phyloP scores from a whole-genome alignment of 2,888 invertebrate genomes.

The Rhamnusium bicolor region DNA sequence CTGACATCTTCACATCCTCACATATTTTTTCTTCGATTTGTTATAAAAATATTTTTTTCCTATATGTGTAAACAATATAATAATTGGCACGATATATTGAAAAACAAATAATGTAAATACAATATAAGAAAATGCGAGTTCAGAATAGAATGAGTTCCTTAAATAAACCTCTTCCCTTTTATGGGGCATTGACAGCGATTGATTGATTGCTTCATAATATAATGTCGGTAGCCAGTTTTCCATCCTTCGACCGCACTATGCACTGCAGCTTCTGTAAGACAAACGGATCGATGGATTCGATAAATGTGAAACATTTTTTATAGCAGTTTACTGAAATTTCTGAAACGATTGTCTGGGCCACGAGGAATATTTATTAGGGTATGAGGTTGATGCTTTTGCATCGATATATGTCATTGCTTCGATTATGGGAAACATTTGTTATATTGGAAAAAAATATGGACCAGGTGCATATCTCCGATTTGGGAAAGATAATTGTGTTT shows the following conservation, averaged over 20 bases:
- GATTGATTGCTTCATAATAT: slow-evolving; percentile 28
- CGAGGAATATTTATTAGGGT: slow-evolving; percentile 31
- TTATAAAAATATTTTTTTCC: no score
- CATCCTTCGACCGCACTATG: background rate
- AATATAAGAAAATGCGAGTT: background rate
- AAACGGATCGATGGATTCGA: slow-evolving; percentile 32
- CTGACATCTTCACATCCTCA: no score
- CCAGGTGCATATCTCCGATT: slow-evolving; percentile 27
- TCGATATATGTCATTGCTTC: slow-evolving; percentile 29
- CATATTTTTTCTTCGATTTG: no score
- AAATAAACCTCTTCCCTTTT: slow-evolving; percentile 8
- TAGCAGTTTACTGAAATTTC: slow-evolving; percentile 27
- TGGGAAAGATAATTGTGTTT: slow-evolving; percentile 4
- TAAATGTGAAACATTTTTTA: slow-evolving; percentile 30
- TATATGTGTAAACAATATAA: no score
- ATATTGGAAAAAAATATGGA: slow-evolving; percentile 27
- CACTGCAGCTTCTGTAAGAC: slow-evolving; percentile 2
- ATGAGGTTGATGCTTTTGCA: slow-evolving; percentile 28
- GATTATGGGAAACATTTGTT: slow-evolving; percentile 20
- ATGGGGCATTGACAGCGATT: background rate
- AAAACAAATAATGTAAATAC: no score
- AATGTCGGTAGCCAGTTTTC: background rate
- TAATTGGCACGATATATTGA: no score
- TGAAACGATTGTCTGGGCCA: slow-evolving; percentile 28
- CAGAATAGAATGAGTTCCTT: slow-evolving; percentile 7